Conservation (phyloP, 2,113 vertebrate species). For the Peromyscus maniculatus region DNA sequence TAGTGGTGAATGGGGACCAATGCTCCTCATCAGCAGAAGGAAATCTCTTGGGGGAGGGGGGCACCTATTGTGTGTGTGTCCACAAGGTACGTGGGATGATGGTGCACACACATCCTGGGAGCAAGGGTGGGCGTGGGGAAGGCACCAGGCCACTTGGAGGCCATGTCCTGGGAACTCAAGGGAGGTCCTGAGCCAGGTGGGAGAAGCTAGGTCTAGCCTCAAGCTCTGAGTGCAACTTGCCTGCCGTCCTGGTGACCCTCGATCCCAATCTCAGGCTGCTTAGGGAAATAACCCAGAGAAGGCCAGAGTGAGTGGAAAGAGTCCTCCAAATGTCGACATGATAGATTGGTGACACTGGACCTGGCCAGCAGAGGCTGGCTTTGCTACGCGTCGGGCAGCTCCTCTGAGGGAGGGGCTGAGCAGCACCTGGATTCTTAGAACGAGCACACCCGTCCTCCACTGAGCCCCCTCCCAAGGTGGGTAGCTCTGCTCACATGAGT, state of each 20-base stretch:
- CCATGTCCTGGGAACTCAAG: not conserved
- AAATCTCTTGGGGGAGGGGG: not conserved
- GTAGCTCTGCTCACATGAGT: rapidly evolving
- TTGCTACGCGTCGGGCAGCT: not conserved
- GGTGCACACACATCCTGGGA: not conserved
- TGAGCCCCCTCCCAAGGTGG: not conserved
- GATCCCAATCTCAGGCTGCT: not conserved
- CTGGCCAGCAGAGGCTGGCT: not conserved
- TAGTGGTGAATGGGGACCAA: too few species aligned
- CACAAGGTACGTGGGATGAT: not conserved
- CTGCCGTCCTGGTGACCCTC: rapidly evolving
- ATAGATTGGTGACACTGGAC: not conserved
- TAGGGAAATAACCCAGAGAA: not conserved
- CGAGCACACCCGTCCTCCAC: not conserved
- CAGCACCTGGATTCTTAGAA: not conserved
- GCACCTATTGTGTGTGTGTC: not conserved
- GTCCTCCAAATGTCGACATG: not conserved
- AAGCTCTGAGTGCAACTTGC: rapidly evolving
- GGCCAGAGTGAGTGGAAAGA: not conserved
- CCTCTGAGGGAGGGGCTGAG: not conserved
- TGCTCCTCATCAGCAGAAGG: not conserved
- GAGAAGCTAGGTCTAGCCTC: not conserved
- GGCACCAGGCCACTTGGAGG: not conserved
- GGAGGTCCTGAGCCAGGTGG: not conserved
- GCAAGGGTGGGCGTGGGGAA: rapidly evolving